phyloP scores from a whole-genome alignment of 2,797 vertebrate genomes.

The Botia almorhae region DNA sequence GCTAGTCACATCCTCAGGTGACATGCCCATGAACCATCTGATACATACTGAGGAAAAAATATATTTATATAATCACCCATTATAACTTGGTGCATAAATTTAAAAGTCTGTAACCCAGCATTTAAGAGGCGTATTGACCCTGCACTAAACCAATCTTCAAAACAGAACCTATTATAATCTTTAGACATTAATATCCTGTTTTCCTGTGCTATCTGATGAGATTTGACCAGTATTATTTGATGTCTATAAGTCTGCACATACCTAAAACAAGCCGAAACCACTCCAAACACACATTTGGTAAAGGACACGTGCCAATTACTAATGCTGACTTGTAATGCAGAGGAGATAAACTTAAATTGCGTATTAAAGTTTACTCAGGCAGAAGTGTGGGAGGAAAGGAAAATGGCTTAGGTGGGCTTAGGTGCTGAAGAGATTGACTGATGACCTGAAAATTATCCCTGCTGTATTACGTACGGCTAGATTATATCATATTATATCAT shows the following conservation, averaged over 20 bases:
- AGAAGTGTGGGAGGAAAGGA: slow-evolving; percentile 9
- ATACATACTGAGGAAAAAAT: too few species aligned
- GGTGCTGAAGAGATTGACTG: neutral
- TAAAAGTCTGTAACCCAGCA: neutral
- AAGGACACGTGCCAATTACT: slow-evolving; percentile 38
- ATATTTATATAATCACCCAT: too few species aligned
- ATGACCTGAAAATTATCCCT: slow-evolving; percentile 13
- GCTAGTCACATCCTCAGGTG: too few species aligned
- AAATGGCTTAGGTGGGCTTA: slow-evolving; percentile 15
- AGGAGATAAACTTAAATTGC: slow-evolving; percentile 40
- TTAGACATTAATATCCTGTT: slow-evolving; percentile 17
- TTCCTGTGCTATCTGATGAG: neutral
- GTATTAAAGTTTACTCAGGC: slow-evolving; percentile 37
- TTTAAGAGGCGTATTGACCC: neutral
- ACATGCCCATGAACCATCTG: too few species aligned
- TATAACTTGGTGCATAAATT: neutral
- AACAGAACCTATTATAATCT: neutral
- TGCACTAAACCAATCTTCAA: too few species aligned
- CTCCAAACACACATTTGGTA: slow-evolving; percentile 52
- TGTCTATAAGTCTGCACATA: slow-evolving; percentile 27
- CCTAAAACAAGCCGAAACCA: slow-evolving; percentile 45
- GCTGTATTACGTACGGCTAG: neutral
- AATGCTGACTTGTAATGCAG: slow-evolving; percentile 36
- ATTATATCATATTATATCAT: neutral
- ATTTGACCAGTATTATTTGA: slow-evolving; percentile 24